Conservation (phyloP, 2,113 vertebrate species). For the Chionomys nivalis region DNA sequence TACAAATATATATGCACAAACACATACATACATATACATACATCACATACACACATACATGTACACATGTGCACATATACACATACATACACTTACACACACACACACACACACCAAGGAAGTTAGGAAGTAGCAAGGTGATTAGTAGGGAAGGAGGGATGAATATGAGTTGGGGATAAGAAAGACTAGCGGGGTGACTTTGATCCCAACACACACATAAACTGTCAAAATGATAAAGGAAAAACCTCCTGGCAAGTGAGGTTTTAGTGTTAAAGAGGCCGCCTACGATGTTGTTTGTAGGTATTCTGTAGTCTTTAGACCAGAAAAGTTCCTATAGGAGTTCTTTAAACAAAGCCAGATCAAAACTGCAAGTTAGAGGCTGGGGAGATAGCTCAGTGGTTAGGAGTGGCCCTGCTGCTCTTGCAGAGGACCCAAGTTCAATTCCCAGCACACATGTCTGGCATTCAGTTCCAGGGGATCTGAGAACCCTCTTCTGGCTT, state of each 20-base stretch:
- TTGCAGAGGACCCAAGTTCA: not conserved
- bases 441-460: not conserved
- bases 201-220: not conserved
- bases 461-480: not conserved
- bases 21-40: not conserved
- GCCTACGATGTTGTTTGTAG: not conserved
- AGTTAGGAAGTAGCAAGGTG: not conserved
- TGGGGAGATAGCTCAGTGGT: not conserved
- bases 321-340: not conserved
- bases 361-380: not conserved
- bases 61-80: not conserved
- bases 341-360: not conserved
- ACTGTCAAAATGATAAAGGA: not conserved
- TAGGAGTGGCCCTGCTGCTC: not conserved
- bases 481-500: not conserved
- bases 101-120: not conserved
- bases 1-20: not conserved
- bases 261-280: not conserved
- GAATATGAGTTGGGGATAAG: not conserved
- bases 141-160: not conserved
- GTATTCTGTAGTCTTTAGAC: not conserved
- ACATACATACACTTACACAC: not conserved
- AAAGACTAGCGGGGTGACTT: not conserved
- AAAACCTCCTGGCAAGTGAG: not conserved
- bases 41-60: not conserved